These are phyloP conservation scores for Holothuria glaberrima DNA, from an alignment of 35 echinoderm and acorn worm species.

Conservation along the genomic window DNA sequence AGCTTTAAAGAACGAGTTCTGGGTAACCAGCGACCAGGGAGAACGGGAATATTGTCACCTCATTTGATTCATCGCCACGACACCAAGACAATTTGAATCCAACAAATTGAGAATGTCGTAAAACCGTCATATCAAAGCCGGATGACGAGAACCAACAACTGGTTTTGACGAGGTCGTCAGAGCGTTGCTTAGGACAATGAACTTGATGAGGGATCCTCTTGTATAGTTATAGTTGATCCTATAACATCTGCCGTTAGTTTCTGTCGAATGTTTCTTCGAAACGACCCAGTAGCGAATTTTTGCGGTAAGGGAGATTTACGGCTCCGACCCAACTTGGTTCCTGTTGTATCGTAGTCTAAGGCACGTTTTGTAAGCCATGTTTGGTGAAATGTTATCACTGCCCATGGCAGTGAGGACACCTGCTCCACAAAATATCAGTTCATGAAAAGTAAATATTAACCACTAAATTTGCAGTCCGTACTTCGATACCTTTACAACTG, in stretches of 20 bases:
- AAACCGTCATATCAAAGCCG: neutral
- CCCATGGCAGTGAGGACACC: conserved; percentile 42
- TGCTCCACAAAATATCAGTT: conserved; percentile 47
- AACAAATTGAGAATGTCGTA: conserved; percentile 47
- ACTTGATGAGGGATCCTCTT: conserved; percentile 3
- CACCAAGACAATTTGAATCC: conserved; percentile 2
- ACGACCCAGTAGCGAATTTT: conserved; percentile 43
- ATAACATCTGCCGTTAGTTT: conserved; percentile 58
- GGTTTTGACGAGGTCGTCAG: neutral
- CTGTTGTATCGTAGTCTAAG: neutral
- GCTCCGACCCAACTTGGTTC: neutral
- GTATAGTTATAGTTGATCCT: neutral
- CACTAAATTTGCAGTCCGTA: neutral
- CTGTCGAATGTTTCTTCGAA: conserved; percentile 30
- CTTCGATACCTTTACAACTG: no score
- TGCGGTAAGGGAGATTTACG: conserved; percentile 41
- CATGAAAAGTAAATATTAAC: conserved; percentile 20
- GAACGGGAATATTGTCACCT: no score
- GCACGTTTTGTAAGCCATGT: conserved; percentile 41
- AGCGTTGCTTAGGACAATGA: conserved; percentile 26
- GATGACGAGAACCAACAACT: conserved; percentile 26
- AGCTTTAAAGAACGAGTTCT: no score
- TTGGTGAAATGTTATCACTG: neutral
- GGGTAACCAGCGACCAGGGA: no score
- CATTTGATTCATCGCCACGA: conserved; percentile 2